A percentile compares a stretch with the other conserved stretches of the same genome.
These are phyloP conservation scores for Oceanodroma leucorhoa DNA, from an alignment of 2,797 vertebrate species.

Conservation along the genomic window DNA sequence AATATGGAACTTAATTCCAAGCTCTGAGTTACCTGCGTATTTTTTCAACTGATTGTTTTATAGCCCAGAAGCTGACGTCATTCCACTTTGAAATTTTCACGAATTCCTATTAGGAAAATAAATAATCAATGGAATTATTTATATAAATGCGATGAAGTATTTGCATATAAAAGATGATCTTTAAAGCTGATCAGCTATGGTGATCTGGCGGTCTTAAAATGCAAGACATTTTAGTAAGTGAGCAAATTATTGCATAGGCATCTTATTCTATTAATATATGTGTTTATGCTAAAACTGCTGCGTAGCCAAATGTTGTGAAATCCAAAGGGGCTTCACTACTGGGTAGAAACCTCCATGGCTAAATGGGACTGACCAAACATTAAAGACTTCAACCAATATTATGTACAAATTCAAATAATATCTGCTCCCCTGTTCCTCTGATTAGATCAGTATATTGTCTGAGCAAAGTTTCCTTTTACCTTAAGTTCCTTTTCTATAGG, in stretches of 20 bases:
- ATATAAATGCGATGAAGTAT: not conserved
- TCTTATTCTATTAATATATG: not conserved
- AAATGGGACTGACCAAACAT: not conserved
- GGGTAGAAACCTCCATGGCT: not conserved
- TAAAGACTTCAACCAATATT: not conserved
- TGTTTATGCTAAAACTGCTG: not conserved
- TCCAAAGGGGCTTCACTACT: not conserved
- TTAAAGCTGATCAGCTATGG: not conserved
- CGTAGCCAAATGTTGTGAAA: not conserved
- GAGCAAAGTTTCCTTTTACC: conserved; percentile 72
- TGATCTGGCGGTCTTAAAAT: not conserved
- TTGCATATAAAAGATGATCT: not conserved
- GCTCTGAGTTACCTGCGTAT: conserved; percentile 87
- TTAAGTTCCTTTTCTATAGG: conserved; percentile 97
- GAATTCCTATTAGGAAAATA: conserved; percentile 85
- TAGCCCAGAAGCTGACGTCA: conserved; percentile 97
- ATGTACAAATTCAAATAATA: not conserved
- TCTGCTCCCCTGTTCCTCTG: not conserved
- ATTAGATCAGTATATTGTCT: not conserved
- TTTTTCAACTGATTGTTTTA: conserved; percentile 96
- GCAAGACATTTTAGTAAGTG: not conserved
- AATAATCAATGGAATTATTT: not conserved
- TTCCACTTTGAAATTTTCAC: conserved; percentile 98
- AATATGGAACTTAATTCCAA: not conserved
- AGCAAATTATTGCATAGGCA: not conserved